Evolutionary conservation across 2,113 vertebrate species (phyloP).

Genomic region (Eubucco bourcierii): DNA sequence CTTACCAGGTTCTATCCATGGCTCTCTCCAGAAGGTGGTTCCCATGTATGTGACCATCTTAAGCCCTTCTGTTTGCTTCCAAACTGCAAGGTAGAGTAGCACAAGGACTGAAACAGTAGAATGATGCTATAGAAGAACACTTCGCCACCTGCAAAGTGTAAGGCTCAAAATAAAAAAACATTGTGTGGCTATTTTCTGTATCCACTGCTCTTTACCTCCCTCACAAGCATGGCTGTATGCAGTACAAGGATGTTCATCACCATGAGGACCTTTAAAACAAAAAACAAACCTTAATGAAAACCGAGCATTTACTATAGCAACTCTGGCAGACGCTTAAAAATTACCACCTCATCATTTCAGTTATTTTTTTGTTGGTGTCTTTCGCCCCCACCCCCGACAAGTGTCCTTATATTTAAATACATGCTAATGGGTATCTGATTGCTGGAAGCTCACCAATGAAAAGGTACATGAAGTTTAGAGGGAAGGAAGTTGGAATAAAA

Average conservation of each 20-base stretch:
- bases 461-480: not conserved
- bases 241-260: not conserved
- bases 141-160: not conserved
- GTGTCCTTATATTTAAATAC: not conserved
- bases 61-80: not conserved
- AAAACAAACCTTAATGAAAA: not conserved
- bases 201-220: not conserved
- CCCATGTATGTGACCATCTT: fast-evolving
- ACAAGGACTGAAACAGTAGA: fast-evolving
- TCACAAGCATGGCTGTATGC: fast-evolving
- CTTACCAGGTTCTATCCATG: not conserved
- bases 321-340: not conserved
- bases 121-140: not conserved
- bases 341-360: not conserved
- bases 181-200: not conserved
- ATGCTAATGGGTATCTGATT: fast-evolving
- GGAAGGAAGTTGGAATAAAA: conserved; percentile 36
- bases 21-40: not conserved
- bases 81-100: not conserved
- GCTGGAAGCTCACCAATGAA: not conserved
- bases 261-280: not conserved
- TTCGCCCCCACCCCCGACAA: too few relatives aligned
- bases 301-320: fast-evolving
- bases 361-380: not conserved
- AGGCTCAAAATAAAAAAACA: not conserved